phyloP scores from a whole-genome alignment of 2,113 vertebrate species.

The Sorex araneus region DNA sequence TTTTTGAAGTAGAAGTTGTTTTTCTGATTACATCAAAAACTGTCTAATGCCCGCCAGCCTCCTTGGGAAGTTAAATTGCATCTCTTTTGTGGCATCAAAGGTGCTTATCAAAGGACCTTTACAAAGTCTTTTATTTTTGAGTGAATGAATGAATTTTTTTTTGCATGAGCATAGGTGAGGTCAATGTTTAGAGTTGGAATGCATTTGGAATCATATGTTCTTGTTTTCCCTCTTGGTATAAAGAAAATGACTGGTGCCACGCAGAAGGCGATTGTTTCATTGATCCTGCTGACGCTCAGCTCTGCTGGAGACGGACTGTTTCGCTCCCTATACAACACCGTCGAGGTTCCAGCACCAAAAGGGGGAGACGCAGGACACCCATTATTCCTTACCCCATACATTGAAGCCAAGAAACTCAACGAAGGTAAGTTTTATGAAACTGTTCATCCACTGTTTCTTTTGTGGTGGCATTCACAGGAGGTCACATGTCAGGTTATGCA shows the following conservation, averaged over 20 bases:
- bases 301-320: constrained; percentile 88
- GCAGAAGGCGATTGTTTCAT: constrained; percentile 71
- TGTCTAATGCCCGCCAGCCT: neutral
- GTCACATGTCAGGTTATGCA: too few species aligned
- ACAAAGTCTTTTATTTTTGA: neutral
- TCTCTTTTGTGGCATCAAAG: neutral
- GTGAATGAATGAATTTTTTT: neutral
- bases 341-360: constrained; percentile 72
- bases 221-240: constrained; percentile 65
- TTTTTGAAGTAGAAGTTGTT: neutral
- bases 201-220: constrained; percentile 19
- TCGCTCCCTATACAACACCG: constrained; percentile 83
- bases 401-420: constrained; percentile 89
- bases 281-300: constrained; percentile 81
- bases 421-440: constrained; percentile 86
- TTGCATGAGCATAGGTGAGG: neutral
- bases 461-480: too few species aligned
- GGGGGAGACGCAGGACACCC: constrained; percentile 88
- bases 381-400: constrained; percentile 92
- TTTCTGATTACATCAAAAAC: neutral
- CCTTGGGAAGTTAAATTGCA: neutral
- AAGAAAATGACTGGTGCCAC: constrained; percentile 46
- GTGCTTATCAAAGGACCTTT: neutral
- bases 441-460: neutral
- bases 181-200: neutral